Conservation (phyloP, 2,888 invertebrate species). For the Diplazon laetatorius region DNA sequence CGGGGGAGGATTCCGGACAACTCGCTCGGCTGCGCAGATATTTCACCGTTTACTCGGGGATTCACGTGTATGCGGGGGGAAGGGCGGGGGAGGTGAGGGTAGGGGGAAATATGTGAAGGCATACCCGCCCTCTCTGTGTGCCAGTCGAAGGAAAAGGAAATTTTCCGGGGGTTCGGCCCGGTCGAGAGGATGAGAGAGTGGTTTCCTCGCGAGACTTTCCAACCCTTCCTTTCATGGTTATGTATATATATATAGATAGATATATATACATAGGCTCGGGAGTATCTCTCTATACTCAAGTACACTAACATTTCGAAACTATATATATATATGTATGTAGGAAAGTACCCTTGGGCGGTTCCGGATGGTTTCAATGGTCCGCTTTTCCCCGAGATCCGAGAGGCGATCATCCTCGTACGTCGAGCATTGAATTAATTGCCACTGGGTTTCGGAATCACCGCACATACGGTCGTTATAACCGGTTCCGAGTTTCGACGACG, state of each 20-base stretch:
- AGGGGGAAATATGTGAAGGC: slow-evolving; percentile 31
- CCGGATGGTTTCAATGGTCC: slow-evolving; percentile 33
- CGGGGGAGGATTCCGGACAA: slow-evolving; percentile 50
- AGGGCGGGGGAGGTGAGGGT: too few relatives aligned
- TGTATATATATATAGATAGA: too few relatives aligned
- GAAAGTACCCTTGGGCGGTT: slow-evolving; percentile 49
- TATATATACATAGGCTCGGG: too few relatives aligned
- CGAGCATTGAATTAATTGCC: slow-evolving; percentile 56
- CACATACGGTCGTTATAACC: not conserved
- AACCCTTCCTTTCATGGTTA: slow-evolving; percentile 26
- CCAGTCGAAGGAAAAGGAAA: slow-evolving; percentile 22
- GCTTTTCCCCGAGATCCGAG: slow-evolving; percentile 35
- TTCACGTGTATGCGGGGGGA: slow-evolving; percentile 32
- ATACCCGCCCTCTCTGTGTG: slow-evolving; percentile 9
- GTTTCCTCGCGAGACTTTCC: slow-evolving; percentile 46
- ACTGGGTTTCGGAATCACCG: slow-evolving; percentile 17
- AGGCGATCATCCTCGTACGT: slow-evolving; percentile 35
- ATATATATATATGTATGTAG: too few relatives aligned
- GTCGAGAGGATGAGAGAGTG: slow-evolving; percentile 44
- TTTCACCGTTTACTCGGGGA: slow-evolving; percentile 56
- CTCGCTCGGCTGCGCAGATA: slow-evolving; percentile 47
- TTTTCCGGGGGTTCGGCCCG: slow-evolving; percentile 30
- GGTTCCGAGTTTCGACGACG: slow-evolving; percentile 4
- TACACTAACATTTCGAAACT: slow-evolving; percentile 43
- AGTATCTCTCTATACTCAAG: slow-evolving; percentile 41